Evolutionary conservation across 2,113 vertebrate genomes (phyloP), one percentile per base, ranked within the genome.

Genomic region (Strix uralensis): DNA sequence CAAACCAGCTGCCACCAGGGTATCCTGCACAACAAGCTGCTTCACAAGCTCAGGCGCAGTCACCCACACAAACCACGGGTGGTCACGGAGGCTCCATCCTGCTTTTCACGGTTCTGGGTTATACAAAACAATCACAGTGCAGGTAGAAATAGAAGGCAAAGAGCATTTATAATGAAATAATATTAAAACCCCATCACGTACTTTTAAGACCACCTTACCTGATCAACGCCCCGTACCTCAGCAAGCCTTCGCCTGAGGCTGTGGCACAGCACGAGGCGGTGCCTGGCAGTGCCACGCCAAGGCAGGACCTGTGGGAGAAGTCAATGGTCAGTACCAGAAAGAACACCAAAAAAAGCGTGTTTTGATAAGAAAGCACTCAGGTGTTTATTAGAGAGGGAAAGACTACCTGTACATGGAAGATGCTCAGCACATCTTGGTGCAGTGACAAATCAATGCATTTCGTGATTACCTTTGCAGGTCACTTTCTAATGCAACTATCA

Each of bases 401-500:
- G 42, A 22, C 46, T 30, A 38, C 88, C 96, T 63, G 61, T 1
- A 2, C 0, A 3, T 17, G 49, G 71, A 86, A 36, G 65, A 29
- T 2, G 49, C 87, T 88, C 89, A 18, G n/a, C 47, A 40, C 22
- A 6, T 34, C 65, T 6, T 11, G 17, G 40, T 1, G 58, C 88
- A 30, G 72, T 6, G 89, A 42, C 81, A 79, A 74, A 87, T 72
- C 96, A 51, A 59, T 51, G 96, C 66, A 4, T 6, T 26, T 69
- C 78, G 81, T 70, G 81, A 72, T 89, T 20, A 94, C 66, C 83
- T 65, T 58, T 59, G 91, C 78, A 85, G 95, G 81, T 93, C 82
- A 91, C 82, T 65, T 75, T 34, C 92, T 80, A 96, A 96, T 61
- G 85, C 80, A 86, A 83, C 70, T 4, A 95, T 96, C 96, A 23